Percentiles rank a stretch among this genome's conserved stretches.
Conservation (phyloP, 2,113 vertebrate genomes). For the Asarcornis scutulata region DNA sequence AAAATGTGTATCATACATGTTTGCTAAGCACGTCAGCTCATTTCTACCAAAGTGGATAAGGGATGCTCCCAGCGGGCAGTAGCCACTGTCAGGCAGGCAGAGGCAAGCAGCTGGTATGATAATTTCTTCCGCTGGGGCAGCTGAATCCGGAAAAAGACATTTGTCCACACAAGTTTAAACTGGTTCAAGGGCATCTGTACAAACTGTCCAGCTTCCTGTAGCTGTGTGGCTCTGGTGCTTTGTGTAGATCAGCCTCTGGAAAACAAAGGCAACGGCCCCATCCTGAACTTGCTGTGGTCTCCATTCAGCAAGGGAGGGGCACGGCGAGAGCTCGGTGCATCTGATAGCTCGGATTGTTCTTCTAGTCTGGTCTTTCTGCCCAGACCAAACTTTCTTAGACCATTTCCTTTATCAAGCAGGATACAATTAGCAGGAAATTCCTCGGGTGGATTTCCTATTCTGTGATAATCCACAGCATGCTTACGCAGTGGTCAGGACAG, state of each 20-base stretch:
- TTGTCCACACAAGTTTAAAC: conserved; percentile 45
- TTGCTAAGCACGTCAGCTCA: neutral
- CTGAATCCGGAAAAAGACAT: conserved; percentile 13
- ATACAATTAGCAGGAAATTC: conserved; percentile 68
- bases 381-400: conserved; percentile 43
- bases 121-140: conserved; percentile 28
- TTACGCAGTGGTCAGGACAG: neutral
- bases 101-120: conserved; percentile 27
- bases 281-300: conserved; percentile 24
- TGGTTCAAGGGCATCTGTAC: conserved; percentile 58
- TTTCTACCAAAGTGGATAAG: neutral
- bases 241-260: neutral
- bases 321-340: neutral
- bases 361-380: conserved; percentile 31
- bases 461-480: neutral
- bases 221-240: neutral
- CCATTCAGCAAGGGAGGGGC: conserved; percentile 37
- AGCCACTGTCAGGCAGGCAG: conserved; percentile 11
- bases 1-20: neutral
- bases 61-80: neutral
- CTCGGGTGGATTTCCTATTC: conserved; percentile 61
- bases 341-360: conserved; percentile 39
- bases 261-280: conserved; percentile 48
- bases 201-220: conserved; percentile 45
- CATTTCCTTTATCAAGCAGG: conserved; percentile 68